Base-by-base conservation (phyloP, 2,888 invertebrate species). In the Melieria omissa region DNA sequence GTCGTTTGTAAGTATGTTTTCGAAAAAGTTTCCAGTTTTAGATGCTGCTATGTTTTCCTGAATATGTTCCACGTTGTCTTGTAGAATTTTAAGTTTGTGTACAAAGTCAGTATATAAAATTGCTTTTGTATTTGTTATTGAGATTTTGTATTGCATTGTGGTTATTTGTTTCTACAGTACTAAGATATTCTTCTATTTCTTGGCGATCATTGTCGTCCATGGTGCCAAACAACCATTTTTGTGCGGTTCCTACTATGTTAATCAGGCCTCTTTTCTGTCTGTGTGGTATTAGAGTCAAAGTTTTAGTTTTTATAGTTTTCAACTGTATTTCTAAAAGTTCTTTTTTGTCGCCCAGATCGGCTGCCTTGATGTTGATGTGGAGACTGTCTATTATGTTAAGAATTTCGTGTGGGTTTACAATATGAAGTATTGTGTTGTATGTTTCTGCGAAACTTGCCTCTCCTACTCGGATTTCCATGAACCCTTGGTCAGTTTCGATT, bases 131-230 rank as follows among this genome's bases (percentile, higher is more conserved):
- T 29, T 29, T 29, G 29, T 29, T 29, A 29, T 29, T 29, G 29
- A 29, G 29, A 29, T 29, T 29, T 29, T 16, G 57, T 16, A 55
- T 55, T 10, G 55, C 55, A 7, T 55, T 55, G n/a, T 55, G 55
- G 55, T 55, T 55, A 12, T 55, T 55, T 12, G 55, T 55, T 7
- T 55, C 55, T 7, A 55, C 8, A 7, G 16, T 55, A 9, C 8
- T 29, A 10, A 58, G 5, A n/a, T 62, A 14, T 10, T 62, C 8
- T 44, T 44, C 46, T 12, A 62, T 8, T 8, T 62, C 62, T 46
- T 62, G 62, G 9, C 62, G 7, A 45, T 62, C 62, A 14, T 44
- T n/a, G 46, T 62, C 45, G 46, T 62, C 62, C 62, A 62, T 62
- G 10, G 46, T 46, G 9, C 45, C 62, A 45, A 16, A 62, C 41